Percentiles rank a stretch among this genome's conserved stretches.
Conservation (phyloP, 2,113 vertebrate genomes). For the Gymnobelideus leadbeateri region DNA sequence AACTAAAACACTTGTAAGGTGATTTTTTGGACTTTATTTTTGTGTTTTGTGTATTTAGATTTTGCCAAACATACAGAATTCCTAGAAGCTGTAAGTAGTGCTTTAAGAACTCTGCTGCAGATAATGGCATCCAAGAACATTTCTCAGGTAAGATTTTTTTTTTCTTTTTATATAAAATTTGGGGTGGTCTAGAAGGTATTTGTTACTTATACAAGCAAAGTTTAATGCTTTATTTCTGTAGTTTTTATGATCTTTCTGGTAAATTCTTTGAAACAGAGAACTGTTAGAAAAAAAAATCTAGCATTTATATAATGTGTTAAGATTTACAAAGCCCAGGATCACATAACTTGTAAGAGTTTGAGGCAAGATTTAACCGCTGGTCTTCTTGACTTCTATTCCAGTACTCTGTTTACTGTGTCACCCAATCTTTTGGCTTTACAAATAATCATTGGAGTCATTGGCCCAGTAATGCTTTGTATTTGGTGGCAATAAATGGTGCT, state of each 20-base stretch:
- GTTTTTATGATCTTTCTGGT: background rate
- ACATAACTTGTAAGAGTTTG: background rate
- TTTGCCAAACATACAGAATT: slow-evolving; percentile 92
- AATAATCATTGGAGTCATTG: background rate
- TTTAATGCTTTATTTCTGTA: background rate
- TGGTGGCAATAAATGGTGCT: too few species aligned
- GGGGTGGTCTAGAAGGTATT: background rate
- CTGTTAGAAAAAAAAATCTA: background rate
- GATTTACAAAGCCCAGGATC: background rate
- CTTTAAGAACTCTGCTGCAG: slow-evolving; percentile 94
- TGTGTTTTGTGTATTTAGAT: slow-evolving; percentile 84
- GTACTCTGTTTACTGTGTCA: background rate
- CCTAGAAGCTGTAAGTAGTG: slow-evolving; percentile 94
- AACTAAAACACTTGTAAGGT: background rate
- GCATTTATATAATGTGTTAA: background rate
- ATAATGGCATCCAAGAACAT: slow-evolving; percentile 95
- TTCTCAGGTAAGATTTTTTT: slow-evolving; percentile 89
- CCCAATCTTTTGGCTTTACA: background rate
- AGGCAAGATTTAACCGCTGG: background rate
- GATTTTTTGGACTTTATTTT: slow-evolving; percentile 32
- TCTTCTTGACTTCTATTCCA: background rate
- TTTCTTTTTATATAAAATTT: slow-evolving; percentile 56
- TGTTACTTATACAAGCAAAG: background rate
- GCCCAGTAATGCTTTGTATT: too few species aligned
- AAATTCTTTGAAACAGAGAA: background rate